Evolutionary conservation across 1,140 invertebrate genomes (phyloP).

Genomic region (Melanaphis sacchari): DNA sequence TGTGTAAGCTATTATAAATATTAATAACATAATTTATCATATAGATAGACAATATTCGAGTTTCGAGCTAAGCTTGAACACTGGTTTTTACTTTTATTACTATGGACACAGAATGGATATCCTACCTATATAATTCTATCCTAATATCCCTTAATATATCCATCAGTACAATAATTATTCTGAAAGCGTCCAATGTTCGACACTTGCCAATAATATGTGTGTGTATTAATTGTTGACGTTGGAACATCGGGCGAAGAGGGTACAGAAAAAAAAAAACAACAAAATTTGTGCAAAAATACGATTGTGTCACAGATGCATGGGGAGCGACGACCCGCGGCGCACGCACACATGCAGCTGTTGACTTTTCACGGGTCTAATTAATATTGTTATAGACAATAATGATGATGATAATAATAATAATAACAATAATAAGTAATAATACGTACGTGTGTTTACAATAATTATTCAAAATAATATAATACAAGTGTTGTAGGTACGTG

Average conservation of each 20-base stretch:
- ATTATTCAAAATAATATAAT: neutral
- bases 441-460: constrained; percentile 1
- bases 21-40: neutral
- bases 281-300: neutral
- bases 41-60: neutral
- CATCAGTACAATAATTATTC: too few relatives aligned
- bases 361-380: neutral
- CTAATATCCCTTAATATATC: neutral
- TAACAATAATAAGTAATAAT: constrained; percentile 9
- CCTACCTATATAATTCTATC: neutral
- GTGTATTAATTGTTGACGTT: neutral
- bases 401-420: neutral
- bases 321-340: neutral
- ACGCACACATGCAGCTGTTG: neutral
- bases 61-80: neutral
- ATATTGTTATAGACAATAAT: neutral
- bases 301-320: neutral
- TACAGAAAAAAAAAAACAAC: neutral
- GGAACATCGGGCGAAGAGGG: neutral
- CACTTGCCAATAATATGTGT: neutral
- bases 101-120: too few relatives aligned
- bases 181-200: too few relatives aligned
- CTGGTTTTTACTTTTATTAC: neutral
- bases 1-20: neutral
- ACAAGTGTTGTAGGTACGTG: neutral